Evolutionary conservation across 2,888 invertebrate genomes (phyloP).

Genomic region (Oxystoma pomonae): DNA sequence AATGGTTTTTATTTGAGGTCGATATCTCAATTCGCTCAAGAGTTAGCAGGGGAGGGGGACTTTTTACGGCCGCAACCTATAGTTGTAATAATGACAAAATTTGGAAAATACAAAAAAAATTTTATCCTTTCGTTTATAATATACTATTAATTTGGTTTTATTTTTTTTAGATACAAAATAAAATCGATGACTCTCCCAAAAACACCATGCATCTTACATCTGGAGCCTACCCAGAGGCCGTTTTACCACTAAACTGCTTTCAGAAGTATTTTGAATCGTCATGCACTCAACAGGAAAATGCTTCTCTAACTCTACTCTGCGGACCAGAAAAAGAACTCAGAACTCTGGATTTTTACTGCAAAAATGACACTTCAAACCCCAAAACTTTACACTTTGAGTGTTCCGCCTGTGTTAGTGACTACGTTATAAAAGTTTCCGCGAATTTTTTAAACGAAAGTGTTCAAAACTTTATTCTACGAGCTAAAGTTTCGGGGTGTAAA

Average conservation of each 20-base stretch:
- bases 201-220: background rate
- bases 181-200: background rate
- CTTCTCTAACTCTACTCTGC: background rate
- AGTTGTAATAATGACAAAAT: no score
- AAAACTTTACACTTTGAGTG: no score
- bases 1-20: no score
- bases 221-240: no score
- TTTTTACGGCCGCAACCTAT: no score
- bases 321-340: background rate
- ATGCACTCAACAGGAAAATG: background rate
- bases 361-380: background rate
- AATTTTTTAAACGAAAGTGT: slow-evolving; percentile 27
- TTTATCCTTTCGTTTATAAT: no score
- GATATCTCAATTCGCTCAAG: no score
- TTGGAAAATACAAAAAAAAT: no score
- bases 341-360: background rate
- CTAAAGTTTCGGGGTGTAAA: slow-evolving; percentile 30
- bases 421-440: slow-evolving; percentile 27
- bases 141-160: no score
- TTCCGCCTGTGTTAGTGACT: slow-evolving; percentile 7
- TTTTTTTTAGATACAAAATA: no score
- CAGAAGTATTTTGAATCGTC: background rate
- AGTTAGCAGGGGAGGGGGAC: no score
- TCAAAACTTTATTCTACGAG: slow-evolving; percentile 32
- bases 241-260: background rate